These are phyloP conservation scores for Notodonta dromedarius DNA, from an alignment of 2,888 invertebrate species.

Conservation along the genomic window DNA sequence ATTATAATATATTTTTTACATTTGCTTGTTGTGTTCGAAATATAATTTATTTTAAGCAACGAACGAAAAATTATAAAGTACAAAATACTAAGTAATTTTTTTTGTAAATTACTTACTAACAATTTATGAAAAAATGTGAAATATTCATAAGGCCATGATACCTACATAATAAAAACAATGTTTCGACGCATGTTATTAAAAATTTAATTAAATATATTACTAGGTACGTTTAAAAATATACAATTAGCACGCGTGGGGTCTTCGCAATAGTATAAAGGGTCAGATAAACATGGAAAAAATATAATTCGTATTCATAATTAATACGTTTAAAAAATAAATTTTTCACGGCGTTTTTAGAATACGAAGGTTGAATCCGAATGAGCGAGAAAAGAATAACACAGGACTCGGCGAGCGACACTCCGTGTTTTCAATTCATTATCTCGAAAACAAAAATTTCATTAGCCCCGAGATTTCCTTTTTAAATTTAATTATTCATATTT, in stretches of 20 bases:
- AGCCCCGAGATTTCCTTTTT: constrained; percentile 82
- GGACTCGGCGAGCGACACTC: constrained; percentile 60
- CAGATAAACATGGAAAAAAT: constrained; percentile 68
- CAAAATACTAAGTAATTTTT: too few species aligned
- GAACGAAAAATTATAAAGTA: too few species aligned
- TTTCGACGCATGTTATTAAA: constrained; percentile 28
- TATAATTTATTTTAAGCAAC: too few species aligned
- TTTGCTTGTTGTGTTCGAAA: too few species aligned
- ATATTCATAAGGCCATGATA: neutral
- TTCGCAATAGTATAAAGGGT: constrained; percentile 59
- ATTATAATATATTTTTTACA: too few species aligned
- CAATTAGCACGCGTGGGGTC: constrained; percentile 43
- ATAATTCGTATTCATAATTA: constrained; percentile 73
- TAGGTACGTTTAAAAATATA: constrained; percentile 53
- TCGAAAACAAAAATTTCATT: constrained; percentile 84
- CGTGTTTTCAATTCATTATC: constrained; percentile 85
- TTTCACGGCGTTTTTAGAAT: constrained; percentile 57
- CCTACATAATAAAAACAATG: neutral
- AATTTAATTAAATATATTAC: constrained; percentile 53
- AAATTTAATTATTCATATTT: constrained; percentile 84
- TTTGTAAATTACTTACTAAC: too few species aligned
- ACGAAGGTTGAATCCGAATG: constrained; percentile 78
- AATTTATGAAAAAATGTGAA: too few species aligned
- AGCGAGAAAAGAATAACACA: constrained; percentile 80
- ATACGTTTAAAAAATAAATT: constrained; percentile 67